A percentile compares a stretch with the other conserved stretches of the same genome.
phyloP scores from a whole-genome alignment of 30 jellyfish, hydroid and myxozoan species.

The Cassiopea andromeda region DNA sequence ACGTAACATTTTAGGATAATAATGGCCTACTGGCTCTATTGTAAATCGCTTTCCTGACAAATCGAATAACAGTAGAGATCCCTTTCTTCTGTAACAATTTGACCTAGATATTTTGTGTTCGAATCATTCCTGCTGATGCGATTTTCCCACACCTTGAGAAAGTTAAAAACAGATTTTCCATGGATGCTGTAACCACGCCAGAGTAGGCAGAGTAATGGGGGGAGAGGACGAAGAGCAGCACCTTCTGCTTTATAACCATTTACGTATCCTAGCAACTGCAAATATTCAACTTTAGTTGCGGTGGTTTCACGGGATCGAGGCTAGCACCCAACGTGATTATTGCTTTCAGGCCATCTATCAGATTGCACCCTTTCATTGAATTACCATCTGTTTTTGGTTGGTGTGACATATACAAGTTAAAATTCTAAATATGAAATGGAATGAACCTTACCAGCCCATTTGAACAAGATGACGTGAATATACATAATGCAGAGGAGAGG shows the following conservation, averaged over 20 bases:
- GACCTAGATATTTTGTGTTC: not conserved
- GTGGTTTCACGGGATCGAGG: no score
- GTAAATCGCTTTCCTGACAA: conserved; percentile 14
- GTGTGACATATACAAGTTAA: no score
- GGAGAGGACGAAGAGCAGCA: no score
- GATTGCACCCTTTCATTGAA: no score
- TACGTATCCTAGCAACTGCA: no score
- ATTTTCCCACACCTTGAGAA: conserved; percentile 37
- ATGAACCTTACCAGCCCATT: not conserved
- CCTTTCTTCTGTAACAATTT: not conserved
- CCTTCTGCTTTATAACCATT: no score
- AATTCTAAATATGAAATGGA: no score
- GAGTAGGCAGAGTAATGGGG: no score
- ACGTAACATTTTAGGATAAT: not conserved
- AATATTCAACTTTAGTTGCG: no score
- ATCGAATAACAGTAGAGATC: not conserved
- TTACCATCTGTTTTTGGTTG: no score
- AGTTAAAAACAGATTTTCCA: not conserved
- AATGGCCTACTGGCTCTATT: not conserved
- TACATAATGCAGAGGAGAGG: not conserved
- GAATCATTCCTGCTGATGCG: not conserved
- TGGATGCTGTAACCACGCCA: not conserved
- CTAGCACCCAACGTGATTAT: no score
- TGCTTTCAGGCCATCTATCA: no score
- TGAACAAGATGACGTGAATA: not conserved